A percentile compares a stretch with the other conserved stretches of the same genome.
These are phyloP conservation scores for Drosophila varians DNA, from an alignment of 1,140 invertebrate genomes.

Conservation along the genomic window DNA sequence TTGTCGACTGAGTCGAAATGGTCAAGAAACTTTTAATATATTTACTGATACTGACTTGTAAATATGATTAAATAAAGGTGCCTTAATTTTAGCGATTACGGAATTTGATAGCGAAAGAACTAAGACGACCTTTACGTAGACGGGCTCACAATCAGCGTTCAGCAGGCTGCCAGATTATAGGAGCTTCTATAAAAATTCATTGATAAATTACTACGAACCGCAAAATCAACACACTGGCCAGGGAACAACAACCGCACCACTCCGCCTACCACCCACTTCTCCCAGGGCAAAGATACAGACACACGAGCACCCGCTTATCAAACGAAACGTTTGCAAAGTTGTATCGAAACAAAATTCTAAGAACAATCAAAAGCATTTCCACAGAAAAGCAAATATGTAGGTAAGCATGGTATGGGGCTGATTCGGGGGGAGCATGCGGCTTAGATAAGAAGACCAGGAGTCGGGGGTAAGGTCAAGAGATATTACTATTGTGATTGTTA, in stretches of 20 bases:
- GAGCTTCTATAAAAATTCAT: conserved; percentile 55
- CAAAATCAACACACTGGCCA: conserved; percentile 19
- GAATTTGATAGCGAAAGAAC: conserved; percentile 26
- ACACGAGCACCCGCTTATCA: conserved; percentile 31
- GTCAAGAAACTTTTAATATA: conserved; percentile 21
- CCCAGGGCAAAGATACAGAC: not conserved
- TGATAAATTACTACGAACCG: conserved; percentile 75
- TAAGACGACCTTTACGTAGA: conserved; percentile 25
- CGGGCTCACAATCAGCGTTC: conserved; percentile 17
- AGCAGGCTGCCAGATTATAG: conserved; percentile 31
- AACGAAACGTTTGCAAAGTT: conserved; percentile 62
- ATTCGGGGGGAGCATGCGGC: conserved; percentile 9
- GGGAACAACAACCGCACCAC: not conserved
- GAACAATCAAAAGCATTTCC: conserved; percentile 79
- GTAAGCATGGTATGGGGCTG: conserved; percentile 5
- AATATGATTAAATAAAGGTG: conserved; percentile 41
- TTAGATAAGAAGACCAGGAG: conserved; percentile 23
- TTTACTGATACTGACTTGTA: conserved; percentile 11
- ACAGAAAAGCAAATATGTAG: conserved; percentile 69
- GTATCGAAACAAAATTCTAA: conserved; percentile 58
- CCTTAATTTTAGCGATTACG: conserved; percentile 64
- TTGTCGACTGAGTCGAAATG: conserved; percentile 31
- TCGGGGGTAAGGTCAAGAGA: conserved; percentile 27
- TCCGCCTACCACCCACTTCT: conserved; percentile 4
- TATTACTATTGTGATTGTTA: conserved; percentile 16